A percentile compares a stretch with the other conserved stretches of the same genome.
These are phyloP conservation scores for Haliclona indistincta DNA, from an alignment of 37 sponge, comb jelly and placozoan species.

Conservation along the genomic window DNA sequence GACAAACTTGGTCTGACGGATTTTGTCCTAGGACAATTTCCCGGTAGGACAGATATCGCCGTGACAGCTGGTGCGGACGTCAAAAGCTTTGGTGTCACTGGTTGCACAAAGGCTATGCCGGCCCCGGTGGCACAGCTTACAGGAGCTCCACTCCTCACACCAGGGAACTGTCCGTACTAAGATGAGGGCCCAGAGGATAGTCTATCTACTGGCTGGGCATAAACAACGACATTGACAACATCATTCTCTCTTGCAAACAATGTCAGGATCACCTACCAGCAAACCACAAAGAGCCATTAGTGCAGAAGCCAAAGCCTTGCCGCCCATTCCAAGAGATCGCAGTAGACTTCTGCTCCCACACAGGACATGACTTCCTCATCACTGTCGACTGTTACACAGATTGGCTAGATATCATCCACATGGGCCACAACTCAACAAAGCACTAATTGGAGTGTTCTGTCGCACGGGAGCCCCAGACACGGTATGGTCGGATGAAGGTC, in stretches of 20 bases:
- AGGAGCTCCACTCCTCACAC: too few relatives aligned
- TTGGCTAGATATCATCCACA: neutral
- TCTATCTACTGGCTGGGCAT: slow-evolving; percentile 24
- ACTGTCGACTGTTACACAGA: slow-evolving; percentile 1
- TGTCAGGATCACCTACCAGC: neutral
- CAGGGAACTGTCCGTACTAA: slow-evolving; percentile 4
- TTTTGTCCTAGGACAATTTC: too few relatives aligned
- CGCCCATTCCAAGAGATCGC: slow-evolving; percentile 6
- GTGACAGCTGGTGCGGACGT: too few relatives aligned
- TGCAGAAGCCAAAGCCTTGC: neutral
- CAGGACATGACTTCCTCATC: neutral
- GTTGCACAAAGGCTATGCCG: too few relatives aligned
- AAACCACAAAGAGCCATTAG: neutral
- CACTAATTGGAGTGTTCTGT: neutral
- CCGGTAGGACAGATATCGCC: too few relatives aligned
- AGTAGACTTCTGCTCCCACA: neutral
- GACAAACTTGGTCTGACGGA: too few relatives aligned
- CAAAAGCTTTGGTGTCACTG: too few relatives aligned
- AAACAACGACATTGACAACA: slow-evolving; percentile 2
- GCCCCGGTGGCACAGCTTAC: too few relatives aligned
- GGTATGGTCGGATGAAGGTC: slow-evolving; percentile 8
- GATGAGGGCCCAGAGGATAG: neutral
- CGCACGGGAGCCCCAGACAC: slow-evolving; percentile 5
- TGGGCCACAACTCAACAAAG: neutral
- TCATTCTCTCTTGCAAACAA: neutral